Evolutionary conservation across 2,113 vertebrate species (phyloP).

Genomic region (Silurus asotus): DNA sequence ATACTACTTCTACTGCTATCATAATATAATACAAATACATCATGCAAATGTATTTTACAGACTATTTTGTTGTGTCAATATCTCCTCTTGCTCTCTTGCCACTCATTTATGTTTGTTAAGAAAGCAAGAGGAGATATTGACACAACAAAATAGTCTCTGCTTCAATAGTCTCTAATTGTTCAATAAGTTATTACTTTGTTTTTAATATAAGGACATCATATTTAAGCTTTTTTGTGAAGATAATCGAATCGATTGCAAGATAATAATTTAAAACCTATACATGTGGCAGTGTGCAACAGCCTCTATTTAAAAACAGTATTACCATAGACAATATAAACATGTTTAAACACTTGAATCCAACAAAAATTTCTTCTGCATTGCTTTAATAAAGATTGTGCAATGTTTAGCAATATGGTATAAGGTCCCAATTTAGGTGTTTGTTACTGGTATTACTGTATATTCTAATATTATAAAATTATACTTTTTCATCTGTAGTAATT

Average conservation of each 20-base stretch:
- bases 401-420: slow-evolving; percentile 20
- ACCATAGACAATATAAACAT: background rate
- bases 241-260: background rate
- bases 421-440: slow-evolving; percentile 8
- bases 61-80: background rate
- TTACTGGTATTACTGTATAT: slow-evolving; percentile 14
- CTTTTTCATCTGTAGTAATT: slow-evolving; percentile 17
- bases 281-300: background rate
- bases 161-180: background rate
- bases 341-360: background rate
- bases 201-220: background rate
- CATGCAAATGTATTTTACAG: background rate
- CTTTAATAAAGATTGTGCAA: slow-evolving; percentile 32
- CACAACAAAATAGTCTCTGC: background rate
- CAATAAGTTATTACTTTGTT: background rate
- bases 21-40: too few relatives aligned
- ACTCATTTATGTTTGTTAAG: too few relatives aligned
- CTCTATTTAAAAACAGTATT: background rate
- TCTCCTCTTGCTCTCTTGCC: background rate
- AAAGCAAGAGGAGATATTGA: background rate
- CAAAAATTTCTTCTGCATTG: background rate
- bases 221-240: background rate
- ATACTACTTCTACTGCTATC: too few relatives aligned
- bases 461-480: slow-evolving; percentile 20
- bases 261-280: background rate